Base-by-base conservation (phyloP, 2,888 invertebrate genomes). In the Drosophila kambysellisi region DNA sequence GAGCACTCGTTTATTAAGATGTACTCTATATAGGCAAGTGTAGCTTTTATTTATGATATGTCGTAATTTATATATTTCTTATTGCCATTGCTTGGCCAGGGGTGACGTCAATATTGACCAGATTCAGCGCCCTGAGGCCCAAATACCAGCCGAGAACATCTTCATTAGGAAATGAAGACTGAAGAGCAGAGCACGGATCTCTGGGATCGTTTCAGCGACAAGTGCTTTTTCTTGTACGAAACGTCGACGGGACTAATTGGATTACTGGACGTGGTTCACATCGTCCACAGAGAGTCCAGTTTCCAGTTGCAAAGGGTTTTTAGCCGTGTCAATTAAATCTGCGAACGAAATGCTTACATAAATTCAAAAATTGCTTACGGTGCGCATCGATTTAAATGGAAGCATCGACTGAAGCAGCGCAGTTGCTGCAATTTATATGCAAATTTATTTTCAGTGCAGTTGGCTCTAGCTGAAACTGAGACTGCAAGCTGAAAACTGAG, bases 141-240 rank as follows among this genome's bases (percentile, higher is more conserved):
- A 62, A 61, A 61, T 63, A 39, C 68, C 64, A 70, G 54, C 33
- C 63, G 71, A 69, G 74, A 83, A 85, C 89, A 86, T 86, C 90
- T 90, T 86, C 85, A 86, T 86, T 86, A 90, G 82, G 87, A 76
- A 78, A 74, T 83, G 77, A 68, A 68, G 25, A 61, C 56, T 57
- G 54, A 32, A 51, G 29, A 37, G 30, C 66, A 5, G 53, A 37
- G 53, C 66, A 35, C 35, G 39, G n/a, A 46, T 43, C 11, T 43
- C n/a, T 15, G 66, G 46, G 30, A 51, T 30, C 51, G 51, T n/a
- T 53, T 52, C 56, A 63, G 85, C 82, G 91, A 91, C 91, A 91
- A 91, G 91, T 91, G 91, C 91, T 92, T 91, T 91, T 91, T 88
- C 92, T 89, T 91, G 91, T 91, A 81, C 83, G 74, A 83, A 83